Base-by-base conservation (phyloP, 2,888 invertebrate species). In the Tiliacea aurago region DNA sequence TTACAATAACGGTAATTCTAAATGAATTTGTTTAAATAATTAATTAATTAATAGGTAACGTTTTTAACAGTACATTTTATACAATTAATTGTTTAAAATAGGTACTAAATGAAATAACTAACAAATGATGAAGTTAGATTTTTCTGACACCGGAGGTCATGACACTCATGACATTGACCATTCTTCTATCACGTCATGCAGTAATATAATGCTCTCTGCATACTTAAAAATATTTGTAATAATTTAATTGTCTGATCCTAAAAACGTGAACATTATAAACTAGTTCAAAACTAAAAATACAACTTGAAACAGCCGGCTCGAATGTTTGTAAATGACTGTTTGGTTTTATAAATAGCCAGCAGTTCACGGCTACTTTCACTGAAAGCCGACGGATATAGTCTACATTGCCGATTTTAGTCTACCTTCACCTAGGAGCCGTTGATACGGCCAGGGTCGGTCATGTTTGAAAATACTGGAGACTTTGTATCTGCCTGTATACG, bases 341-440 rank as follows among this genome's bases (percentile, higher is more conserved):
- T 49, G 70, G 61, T 71, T 65, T 55, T 81, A 81, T 74, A 78
- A 82, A 82, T 81, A 81, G 74, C 51, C 9, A 11, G 37, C 65
- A 63, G 81, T 71, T 81, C 81, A 78, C 73, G 81, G 82, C 70
- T 55, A 23, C 65, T 80, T 61, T 81, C 76, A 49, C 23, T 58
- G 61, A 28, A 63, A 47, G 70, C 67, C 61, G 68, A 61, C 68
- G 37, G 53, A 70, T 70, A 55, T 75, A 70, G 81, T 68, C 33
- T 18, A 20, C 45, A n/a, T 5, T 53, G 51, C 58, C 58, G 43
- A 64, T 80, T 66, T 72, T 78, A 78, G 78, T 53, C 47, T 43
- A 53, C 28, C 56, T 66, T 77, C 53, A 65, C 63, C 78, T 64
- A 49, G 53, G 11, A n/a, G 20, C 59, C 41, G 53, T 2, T 64